Evolutionary conservation across 2,113 vertebrate genomes (phyloP), one percentile per base, ranked within the genome.

Genomic region (Istiophorus platypterus): DNA sequence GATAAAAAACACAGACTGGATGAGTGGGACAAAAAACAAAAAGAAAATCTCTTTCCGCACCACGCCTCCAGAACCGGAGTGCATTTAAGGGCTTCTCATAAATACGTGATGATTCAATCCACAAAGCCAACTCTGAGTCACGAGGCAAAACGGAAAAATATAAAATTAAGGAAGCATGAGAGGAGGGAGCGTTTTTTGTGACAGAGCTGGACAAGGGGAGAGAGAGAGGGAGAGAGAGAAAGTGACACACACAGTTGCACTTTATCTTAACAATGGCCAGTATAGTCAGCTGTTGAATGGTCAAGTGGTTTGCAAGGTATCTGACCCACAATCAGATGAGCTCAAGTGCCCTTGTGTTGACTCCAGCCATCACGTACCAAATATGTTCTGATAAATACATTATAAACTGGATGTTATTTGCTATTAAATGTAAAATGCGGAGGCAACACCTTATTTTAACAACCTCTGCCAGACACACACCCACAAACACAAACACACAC

Each of bases 91-190:
- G 58, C 81, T 72, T 66, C 81, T 82, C 72, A 90, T 87, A 61
- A 90, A 92, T 90, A 72, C 5, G 5, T 74, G 81, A 90, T 85
- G 84, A 89, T 78, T 91, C 72, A 91, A 88, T 85, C 79, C 84
- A 76, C 62, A 88, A 87, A 89, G 47, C 34, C 51, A 45, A 26
- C 14, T 72, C 39, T 69, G 72, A 89, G 37, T 86, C 85, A 87
- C 68, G 7, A 49, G 54, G 34, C 39, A 65, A 66, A 76, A 77
- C 69, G 12, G 12, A 71, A 80, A 79, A 76, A 78, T 77, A 72
- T 22, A 66, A 79, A 74, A 47, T 68, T 66, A 26, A 27, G 29
- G 41, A 37, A 56, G n/a, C 22, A 26, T 6, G 3, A 45, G 22
- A 37, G 13, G 47, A 45, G 15, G 27, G 34, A 6, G 20, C 6